Evolutionary conservation across 2,797 vertebrate genomes (phyloP).

Genomic region (Sibirionetta formosa): DNA sequence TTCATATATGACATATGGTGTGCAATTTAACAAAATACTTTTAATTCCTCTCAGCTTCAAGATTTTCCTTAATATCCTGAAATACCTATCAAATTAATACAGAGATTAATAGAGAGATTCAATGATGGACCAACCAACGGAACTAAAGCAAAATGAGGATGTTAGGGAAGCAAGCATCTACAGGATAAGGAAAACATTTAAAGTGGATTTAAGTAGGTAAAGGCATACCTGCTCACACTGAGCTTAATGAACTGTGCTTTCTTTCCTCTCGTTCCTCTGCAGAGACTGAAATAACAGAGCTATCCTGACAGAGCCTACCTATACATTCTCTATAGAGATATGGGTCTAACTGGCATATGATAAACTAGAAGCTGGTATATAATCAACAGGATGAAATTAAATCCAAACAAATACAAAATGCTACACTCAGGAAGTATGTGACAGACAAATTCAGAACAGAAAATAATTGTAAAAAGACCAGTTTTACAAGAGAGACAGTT

Average conservation of each 20-base stretch:
- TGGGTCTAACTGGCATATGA: neutral
- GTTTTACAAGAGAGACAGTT: neutral
- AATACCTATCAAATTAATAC: neutral
- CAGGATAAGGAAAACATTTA: neutral
- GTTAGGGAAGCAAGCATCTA: neutral
- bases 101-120: neutral
- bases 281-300: neutral
- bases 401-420: neutral
- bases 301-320: neutral
- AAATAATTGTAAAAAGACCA: neutral
- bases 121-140: neutral
- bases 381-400: neutral
- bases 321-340: neutral
- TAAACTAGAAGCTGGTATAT: neutral
- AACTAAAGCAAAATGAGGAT: neutral
- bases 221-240: neutral
- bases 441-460: neutral
- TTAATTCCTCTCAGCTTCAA: neutral
- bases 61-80: neutral
- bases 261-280: neutral
- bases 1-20: accelerated
- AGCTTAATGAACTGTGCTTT: neutral
- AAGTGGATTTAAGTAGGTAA: neutral
- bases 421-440: neutral
- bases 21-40: neutral